Base-by-base conservation (phyloP, 2,888 invertebrate species). In the Sinotaia quadrata region DNA sequence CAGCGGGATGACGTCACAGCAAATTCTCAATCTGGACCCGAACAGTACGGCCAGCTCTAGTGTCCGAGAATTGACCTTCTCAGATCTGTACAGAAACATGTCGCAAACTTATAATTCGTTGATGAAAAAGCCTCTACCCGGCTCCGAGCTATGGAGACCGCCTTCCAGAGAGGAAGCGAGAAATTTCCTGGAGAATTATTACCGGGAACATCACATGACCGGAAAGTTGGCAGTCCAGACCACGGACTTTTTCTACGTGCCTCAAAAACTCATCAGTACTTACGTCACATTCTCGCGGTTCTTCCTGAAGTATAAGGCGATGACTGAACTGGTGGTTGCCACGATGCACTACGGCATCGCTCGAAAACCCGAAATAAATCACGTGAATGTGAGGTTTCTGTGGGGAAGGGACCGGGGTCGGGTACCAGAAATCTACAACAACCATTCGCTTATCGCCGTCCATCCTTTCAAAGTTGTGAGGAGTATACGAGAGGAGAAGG, bases 221-320 rank as follows among this genome's bases (percentile, higher is more conserved):
- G 54, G 56, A 4, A 21, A 31, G 8, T 37, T 58, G 10, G 29
- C 33, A 4, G 37, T 63, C 34, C 18, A 63, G 8, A 58, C 69
- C 10, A 24, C 57, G 37, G 63, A 69, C 47, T n/a, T 69, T n/a
- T 63, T 69, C 41, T 69, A 69, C 58, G 58, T 69, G 10, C 69
- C 69, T 1, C 47, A 63, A 7, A 27, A n/a, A 5, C 44, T 69
- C 27, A 24, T 5, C 2, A 41, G 36, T 21, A 37, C 47, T 0
- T 69, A 33, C 51, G 34, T 63, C 44, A 63, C 27, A 18, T 31
- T 56, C 27, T 63, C 63, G 27, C 44, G 29, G 12, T 24, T 61
- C 21, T 69, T 69, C 58, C 21, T 51, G 37, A 31, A 51, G 4
- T 29, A 27, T 10, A 24, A 36, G 8, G 47, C 44, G 12, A 15